phyloP scores from a whole-genome alignment of 2,113 vertebrate species.

The Neolamprologus devosi region DNA sequence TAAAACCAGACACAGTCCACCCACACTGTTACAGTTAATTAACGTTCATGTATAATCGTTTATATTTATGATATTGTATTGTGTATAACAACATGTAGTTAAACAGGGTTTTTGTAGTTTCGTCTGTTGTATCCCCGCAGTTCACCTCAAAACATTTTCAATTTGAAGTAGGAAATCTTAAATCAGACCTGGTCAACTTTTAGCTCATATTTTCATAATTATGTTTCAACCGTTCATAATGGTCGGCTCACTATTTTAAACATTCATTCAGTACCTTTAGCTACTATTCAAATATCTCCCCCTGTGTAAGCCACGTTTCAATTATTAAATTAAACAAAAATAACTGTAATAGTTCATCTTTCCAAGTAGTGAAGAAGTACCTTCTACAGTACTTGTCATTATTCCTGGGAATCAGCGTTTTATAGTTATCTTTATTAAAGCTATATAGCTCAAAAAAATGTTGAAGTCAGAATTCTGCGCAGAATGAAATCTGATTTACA shows the following conservation, averaged over 20 bases:
- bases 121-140: rapidly evolving
- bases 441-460: not conserved
- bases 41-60: not conserved
- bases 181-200: not conserved
- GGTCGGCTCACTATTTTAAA: not conserved
- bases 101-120: not conserved
- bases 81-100: not conserved
- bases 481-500: not conserved
- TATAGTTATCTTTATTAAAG: not conserved
- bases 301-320: not conserved
- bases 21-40: not conserved
- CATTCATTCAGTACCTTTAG: not conserved
- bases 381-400: not conserved
- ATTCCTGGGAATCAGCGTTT: not conserved
- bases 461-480: not conserved
- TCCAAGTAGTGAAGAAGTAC: not conserved
- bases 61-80: not conserved
- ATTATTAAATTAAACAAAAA: not conserved
- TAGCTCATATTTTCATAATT: not conserved
- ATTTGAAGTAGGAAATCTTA: not conserved
- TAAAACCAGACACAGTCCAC: not conserved
- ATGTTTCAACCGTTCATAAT: not conserved
- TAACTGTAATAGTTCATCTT: not conserved
- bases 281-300: not conserved
- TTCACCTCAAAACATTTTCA: not conserved